phyloP scores from a whole-genome alignment of 2,113 vertebrate genomes.

The Scopus umbretta region DNA sequence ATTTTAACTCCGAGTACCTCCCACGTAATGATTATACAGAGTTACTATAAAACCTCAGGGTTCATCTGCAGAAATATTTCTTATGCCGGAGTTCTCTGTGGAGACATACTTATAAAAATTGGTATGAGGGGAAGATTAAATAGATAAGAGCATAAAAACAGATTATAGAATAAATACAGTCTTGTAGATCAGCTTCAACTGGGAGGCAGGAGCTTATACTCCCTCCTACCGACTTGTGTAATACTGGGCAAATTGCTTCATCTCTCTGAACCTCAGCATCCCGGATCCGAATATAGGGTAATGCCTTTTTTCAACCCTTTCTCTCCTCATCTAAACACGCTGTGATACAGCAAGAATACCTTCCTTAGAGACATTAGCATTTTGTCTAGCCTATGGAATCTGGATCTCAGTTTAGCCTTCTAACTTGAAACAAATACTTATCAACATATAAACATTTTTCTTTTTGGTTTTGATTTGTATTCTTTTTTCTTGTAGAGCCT shows the following conservation, averaged over 20 bases:
- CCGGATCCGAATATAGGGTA: background rate
- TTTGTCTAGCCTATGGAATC: background rate
- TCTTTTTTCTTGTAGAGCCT: background rate
- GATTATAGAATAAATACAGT: background rate
- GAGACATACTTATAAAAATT: conserved; percentile 1
- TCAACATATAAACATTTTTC: background rate
- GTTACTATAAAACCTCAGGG: conserved; percentile 17
- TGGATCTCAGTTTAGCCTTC: background rate
- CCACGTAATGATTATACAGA: background rate
- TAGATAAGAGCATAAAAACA: conserved; percentile 32
- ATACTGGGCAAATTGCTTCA: background rate
- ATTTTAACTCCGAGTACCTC: background rate
- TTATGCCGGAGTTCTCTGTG: background rate
- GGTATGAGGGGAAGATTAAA: conserved; percentile 28
- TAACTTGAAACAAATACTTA: background rate
- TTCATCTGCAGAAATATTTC: background rate
- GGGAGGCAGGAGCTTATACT: background rate
- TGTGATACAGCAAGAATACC: background rate
- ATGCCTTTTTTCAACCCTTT: background rate
- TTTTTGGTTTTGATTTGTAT: background rate
- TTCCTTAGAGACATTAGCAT: background rate
- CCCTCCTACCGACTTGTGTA: background rate
- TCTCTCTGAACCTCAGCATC: background rate
- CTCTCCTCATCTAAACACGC: background rate
- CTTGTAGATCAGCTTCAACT: background rate